A percentile compares a stretch with the other conserved stretches of the same genome.
These are phyloP conservation scores for Drosophila flavopinicola DNA, from an alignment of 2,888 invertebrate genomes.

Conservation along the genomic window DNA sequence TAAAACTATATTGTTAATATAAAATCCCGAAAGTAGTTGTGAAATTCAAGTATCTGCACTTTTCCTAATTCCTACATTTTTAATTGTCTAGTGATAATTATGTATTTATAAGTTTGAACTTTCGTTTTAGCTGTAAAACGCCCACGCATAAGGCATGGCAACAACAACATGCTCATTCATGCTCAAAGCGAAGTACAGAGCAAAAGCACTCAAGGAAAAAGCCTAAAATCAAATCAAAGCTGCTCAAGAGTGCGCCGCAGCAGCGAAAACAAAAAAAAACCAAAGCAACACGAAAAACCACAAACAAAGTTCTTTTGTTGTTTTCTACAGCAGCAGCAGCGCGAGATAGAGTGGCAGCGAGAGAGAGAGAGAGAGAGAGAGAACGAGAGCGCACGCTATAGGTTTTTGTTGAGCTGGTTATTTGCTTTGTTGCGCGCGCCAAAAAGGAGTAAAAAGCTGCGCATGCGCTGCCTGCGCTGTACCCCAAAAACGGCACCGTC, in stretches of 20 bases:
- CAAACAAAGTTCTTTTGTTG: constrained; percentile 72
- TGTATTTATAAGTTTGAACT: constrained; percentile 14
- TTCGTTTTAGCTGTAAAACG: constrained; percentile 37
- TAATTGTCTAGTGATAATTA: too few species aligned
- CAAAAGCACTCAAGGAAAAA: constrained; percentile 67
- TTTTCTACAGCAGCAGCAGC: constrained; percentile 21
- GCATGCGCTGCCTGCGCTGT: constrained; percentile 62
- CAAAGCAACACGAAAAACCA: constrained; percentile 64
- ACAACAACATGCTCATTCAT: constrained; percentile 32
- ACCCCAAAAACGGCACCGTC: constrained; percentile 46
- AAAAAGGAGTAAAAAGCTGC: constrained; percentile 72
- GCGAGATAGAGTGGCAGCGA: constrained; percentile 12
- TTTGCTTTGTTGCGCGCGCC: constrained; percentile 39
- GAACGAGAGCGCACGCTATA: constrained; percentile 22
- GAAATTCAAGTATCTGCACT: too few species aligned
- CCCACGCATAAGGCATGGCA: constrained; percentile 12
- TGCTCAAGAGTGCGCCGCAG: constrained; percentile 60
- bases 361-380: constrained; percentile 27
- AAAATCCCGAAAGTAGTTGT: too few species aligned
- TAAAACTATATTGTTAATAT: too few species aligned
- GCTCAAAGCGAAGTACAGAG: constrained; percentile 33
- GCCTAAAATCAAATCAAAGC: constrained; percentile 67
- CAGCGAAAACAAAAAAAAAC: too few species aligned
- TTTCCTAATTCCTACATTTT: too few species aligned
- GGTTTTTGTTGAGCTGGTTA: constrained; percentile 29